Evolutionary conservation across 2,888 invertebrate species (phyloP).

Genomic region (Cenopis cana): DNA sequence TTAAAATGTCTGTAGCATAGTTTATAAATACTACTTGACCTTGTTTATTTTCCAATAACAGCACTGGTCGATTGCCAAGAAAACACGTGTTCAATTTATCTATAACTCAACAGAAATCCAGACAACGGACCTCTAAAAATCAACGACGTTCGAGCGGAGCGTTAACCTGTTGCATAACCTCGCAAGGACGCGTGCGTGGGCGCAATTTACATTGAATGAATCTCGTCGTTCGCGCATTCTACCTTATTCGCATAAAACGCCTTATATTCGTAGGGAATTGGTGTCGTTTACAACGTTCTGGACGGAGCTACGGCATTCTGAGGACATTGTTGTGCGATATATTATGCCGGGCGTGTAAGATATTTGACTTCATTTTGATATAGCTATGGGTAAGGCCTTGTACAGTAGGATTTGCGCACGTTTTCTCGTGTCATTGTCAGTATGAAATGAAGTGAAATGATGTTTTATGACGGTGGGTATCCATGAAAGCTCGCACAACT

Average conservation of each 20-base stretch:
- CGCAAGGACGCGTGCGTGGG: conserved; percentile 51
- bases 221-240: conserved; percentile 36
- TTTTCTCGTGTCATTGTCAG: conserved; percentile 13
- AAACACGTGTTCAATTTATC: not conserved
- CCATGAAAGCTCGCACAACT: not conserved
- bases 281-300: conserved; percentile 4
- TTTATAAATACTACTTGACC: too few relatives aligned
- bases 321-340: conserved; percentile 28
- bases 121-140: conserved; percentile 19
- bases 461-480: not conserved
- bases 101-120: not conserved
- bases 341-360: conserved; percentile 25
- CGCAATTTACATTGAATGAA: conserved; percentile 55
- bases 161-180: conserved; percentile 40
- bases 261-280: not conserved
- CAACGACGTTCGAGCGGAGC: conserved; percentile 3
- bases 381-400: conserved; percentile 17
- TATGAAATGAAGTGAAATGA: conserved; percentile 6
- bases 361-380: conserved; percentile 23
- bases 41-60: too few relatives aligned
- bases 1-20: too few relatives aligned
- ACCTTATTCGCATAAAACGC: not conserved
- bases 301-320: not conserved
- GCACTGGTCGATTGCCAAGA: not conserved
- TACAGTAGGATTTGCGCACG: conserved; percentile 1